Percentiles rank a stretch among this genome's conserved stretches.
phyloP scores from a whole-genome alignment of 2,797 vertebrate species.

The Urocyon cinereoargenteus region DNA sequence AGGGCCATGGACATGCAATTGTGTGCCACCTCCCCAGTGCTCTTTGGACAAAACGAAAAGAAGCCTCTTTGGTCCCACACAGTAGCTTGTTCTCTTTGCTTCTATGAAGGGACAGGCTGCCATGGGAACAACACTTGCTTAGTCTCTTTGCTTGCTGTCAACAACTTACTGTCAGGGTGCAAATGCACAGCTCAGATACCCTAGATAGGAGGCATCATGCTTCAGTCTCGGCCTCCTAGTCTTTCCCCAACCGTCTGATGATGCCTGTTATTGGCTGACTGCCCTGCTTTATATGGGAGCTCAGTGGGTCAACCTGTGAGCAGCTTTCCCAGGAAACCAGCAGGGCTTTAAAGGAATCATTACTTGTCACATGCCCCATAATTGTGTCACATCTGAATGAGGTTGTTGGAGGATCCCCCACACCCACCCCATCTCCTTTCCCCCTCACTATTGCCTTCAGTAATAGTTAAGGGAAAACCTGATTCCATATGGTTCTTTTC shows the following conservation, averaged over 20 bases:
- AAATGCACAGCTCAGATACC: background rate
- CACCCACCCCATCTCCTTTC: no score
- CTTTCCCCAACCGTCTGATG: background rate
- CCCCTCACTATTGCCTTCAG: background rate
- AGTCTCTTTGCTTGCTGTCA: constrained; percentile 40
- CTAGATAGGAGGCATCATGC: background rate
- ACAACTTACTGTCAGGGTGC: background rate
- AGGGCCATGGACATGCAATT: background rate
- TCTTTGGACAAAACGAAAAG: background rate
- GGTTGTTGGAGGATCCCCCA: background rate
- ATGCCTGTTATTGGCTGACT: background rate
- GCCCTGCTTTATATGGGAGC: constrained; percentile 17
- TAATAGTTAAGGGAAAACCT: background rate
- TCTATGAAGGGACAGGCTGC: constrained; percentile 16
- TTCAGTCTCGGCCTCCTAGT: constrained; percentile 16
- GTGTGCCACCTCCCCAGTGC: background rate
- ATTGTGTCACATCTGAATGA: background rate
- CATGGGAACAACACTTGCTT: background rate
- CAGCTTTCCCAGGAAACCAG: constrained; percentile 39
- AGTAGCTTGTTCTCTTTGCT: background rate
- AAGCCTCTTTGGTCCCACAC: background rate
- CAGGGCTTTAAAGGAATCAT: background rate
- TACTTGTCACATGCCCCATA: background rate
- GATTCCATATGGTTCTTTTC: background rate
- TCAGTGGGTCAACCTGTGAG: background rate